A percentile compares a stretch with the other conserved stretches of the same genome.
These are phyloP conservation scores for Pterobdella sp. DNA, from an alignment of 2,888 invertebrate species.

Conservation along the genomic window DNA sequence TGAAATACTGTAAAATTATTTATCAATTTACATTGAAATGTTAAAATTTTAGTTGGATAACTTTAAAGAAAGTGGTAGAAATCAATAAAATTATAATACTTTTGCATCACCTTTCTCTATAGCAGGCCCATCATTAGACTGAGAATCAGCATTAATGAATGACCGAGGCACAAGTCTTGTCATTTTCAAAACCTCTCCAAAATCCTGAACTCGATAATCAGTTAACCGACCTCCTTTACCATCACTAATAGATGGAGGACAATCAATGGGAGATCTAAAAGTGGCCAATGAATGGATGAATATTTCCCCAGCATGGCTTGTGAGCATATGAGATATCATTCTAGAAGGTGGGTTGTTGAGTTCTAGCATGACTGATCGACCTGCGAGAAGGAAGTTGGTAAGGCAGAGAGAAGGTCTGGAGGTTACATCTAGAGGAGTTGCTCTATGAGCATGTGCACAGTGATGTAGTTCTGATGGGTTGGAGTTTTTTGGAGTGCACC, in stretches of 20 bases:
- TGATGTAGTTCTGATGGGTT: slow-evolving; percentile 64
- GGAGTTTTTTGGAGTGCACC: slow-evolving; percentile 80
- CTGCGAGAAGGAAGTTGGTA: slow-evolving; percentile 79
- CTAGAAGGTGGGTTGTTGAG: slow-evolving; percentile 66
- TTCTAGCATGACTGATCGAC: slow-evolving; percentile 61
- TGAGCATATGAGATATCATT: slow-evolving; percentile 81
- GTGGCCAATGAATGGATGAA: slow-evolving; percentile 83
- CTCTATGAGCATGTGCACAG: slow-evolving; percentile 75
- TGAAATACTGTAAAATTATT: background rate
- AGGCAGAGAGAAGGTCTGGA: slow-evolving; percentile 92
- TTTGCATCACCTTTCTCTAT: background rate
- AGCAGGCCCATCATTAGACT: background rate
- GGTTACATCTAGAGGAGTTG: slow-evolving; percentile 91
- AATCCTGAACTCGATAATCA: slow-evolving; percentile 77
- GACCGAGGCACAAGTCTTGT: slow-evolving; percentile 70
- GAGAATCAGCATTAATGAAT: slow-evolving; percentile 28
- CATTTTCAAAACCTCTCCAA: slow-evolving; percentile 77
- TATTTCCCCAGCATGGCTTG: slow-evolving; percentile 88
- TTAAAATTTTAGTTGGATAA: background rate
- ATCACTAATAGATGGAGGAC: slow-evolving; percentile 88
- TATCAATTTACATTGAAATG: background rate
- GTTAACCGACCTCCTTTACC: slow-evolving; percentile 87
- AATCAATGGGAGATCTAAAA: slow-evolving; percentile 75
- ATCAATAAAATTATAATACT: slow-evolving; percentile 19
- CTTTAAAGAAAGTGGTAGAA: background rate